Percentiles rank a stretch among this genome's conserved stretches.
These are phyloP conservation scores for Buathra laborator DNA, from an alignment of 2,888 invertebrate genomes.

Conservation along the genomic window DNA sequence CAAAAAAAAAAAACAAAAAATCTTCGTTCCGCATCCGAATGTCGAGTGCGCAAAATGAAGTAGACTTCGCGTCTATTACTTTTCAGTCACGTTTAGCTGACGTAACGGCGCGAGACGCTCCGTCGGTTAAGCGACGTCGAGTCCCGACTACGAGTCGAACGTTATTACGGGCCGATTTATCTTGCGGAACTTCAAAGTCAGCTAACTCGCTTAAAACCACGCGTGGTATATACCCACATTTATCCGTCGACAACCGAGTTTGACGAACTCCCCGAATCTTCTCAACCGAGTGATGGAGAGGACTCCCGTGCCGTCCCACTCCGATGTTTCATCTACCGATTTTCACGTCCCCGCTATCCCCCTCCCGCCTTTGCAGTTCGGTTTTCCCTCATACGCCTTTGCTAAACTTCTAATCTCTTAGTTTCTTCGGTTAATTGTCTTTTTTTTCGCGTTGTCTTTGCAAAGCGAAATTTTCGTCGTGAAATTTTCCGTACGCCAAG, in stretches of 20 bases:
- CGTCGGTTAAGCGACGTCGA: slow-evolving; percentile 1
- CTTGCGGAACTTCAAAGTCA: slow-evolving; percentile 62
- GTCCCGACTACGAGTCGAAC: slow-evolving; percentile 42
- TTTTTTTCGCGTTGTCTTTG: slow-evolving; percentile 6
- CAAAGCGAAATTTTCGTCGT: neutral
- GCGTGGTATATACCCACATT: slow-evolving; percentile 45
- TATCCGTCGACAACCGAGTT: slow-evolving; percentile 53
- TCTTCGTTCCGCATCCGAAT: slow-evolving; percentile 4
- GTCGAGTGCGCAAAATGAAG: neutral
- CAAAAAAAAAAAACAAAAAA: neutral
- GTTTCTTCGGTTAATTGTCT: slow-evolving; percentile 37
- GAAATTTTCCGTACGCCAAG: slow-evolving; percentile 37
- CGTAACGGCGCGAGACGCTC: slow-evolving; percentile 35
- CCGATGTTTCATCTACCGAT: slow-evolving; percentile 38
- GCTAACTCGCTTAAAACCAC: slow-evolving; percentile 50
- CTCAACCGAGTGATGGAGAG: slow-evolving; percentile 18
- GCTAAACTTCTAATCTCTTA: slow-evolving; percentile 52
- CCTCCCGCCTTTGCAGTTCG: slow-evolving; percentile 4
- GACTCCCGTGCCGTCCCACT: neutral
- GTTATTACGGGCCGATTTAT: slow-evolving; percentile 64
- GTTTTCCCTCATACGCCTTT: slow-evolving; percentile 4
- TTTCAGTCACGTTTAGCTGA: slow-evolving; percentile 58
- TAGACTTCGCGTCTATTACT: slow-evolving; percentile 37
- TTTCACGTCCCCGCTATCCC: slow-evolving; percentile 41
- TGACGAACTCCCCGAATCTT: slow-evolving; percentile 60